Conservation (phyloP, 64 coral and sea anemone genomes). For the Montipora cactus region DNA sequence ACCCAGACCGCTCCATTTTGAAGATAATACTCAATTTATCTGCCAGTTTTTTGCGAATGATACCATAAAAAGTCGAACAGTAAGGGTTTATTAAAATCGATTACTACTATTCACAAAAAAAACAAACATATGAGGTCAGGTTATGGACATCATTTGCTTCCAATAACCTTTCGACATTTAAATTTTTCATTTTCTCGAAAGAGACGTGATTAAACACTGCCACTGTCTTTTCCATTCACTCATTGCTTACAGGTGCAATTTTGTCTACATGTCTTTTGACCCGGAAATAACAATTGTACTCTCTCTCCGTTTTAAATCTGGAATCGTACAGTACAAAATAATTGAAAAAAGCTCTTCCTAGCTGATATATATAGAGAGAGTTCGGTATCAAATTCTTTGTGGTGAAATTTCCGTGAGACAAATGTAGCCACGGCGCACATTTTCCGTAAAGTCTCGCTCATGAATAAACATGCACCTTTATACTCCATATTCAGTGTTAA, state of each 20-base stretch:
- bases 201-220: not conserved
- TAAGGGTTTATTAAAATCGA: not conserved
- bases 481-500: slow-evolving; percentile 20
- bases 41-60: not conserved
- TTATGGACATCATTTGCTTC: not conserved
- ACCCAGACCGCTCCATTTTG: not conserved
- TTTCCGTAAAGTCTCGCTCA: too few species aligned
- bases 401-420: not conserved
- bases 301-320: not conserved
- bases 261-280: too few species aligned
- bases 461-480: not conserved
- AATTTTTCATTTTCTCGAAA: slow-evolving; percentile 20
- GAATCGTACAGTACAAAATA: not conserved
- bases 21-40: not conserved
- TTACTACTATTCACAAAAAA: slow-evolving; percentile 8
- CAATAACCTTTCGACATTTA: slow-evolving; percentile 28
- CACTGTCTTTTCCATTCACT: not conserved
- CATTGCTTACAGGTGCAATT: not conserved
- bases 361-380: not conserved
- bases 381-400: not conserved
- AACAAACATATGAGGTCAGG: not conserved
- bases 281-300: not conserved
- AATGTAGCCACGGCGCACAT: too few species aligned
- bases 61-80: not conserved
- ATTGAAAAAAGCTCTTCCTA: not conserved